phyloP scores from a whole-genome alignment of 1,140 invertebrate genomes.

The Solenopsis fugax region DNA sequence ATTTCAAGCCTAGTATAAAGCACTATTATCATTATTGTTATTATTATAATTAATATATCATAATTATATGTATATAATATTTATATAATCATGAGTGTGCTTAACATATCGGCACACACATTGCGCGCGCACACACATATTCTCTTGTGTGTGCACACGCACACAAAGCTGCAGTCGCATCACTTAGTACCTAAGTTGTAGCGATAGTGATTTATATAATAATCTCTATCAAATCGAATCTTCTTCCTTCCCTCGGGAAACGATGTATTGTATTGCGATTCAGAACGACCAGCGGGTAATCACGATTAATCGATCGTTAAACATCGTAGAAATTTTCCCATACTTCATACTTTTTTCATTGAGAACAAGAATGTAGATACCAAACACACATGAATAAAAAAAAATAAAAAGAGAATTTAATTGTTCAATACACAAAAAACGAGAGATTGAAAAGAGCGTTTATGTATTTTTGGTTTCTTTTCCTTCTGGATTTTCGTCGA shows the following conservation, averaged over 20 bases:
- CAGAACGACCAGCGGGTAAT: constrained; percentile 38
- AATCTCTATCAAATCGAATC: constrained; percentile 62
- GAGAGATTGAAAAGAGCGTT: constrained; percentile 8
- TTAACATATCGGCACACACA: constrained; percentile 72
- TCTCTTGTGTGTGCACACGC: constrained; percentile 59
- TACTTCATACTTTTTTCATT: not conserved
- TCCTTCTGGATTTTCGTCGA: not conserved
- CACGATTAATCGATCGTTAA: constrained; percentile 55
- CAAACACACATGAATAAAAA: not conserved
- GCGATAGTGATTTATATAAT: constrained; percentile 74
- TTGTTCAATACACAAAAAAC: constrained; percentile 4
- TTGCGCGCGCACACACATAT: constrained; percentile 63
- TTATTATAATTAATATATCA: constrained; percentile 72
- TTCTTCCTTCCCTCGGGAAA: constrained; percentile 28
- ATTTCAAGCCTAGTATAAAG: constrained; percentile 86
- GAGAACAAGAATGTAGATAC: not conserved
- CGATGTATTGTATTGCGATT: constrained; percentile 31
- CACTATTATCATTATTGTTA: constrained; percentile 81
- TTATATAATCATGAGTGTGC: constrained; percentile 75
- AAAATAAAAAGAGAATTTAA: not conserved
- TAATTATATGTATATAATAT: constrained; percentile 74
- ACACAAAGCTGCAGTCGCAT: constrained; percentile 68
- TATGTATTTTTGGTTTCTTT: constrained; percentile 12
- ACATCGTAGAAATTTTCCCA: not conserved
- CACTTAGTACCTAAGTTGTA: constrained; percentile 75